Percentiles rank a stretch among this genome's conserved stretches.
Conservation (phyloP, 2,113 vertebrate genomes). For the Panthera leo region DNA sequence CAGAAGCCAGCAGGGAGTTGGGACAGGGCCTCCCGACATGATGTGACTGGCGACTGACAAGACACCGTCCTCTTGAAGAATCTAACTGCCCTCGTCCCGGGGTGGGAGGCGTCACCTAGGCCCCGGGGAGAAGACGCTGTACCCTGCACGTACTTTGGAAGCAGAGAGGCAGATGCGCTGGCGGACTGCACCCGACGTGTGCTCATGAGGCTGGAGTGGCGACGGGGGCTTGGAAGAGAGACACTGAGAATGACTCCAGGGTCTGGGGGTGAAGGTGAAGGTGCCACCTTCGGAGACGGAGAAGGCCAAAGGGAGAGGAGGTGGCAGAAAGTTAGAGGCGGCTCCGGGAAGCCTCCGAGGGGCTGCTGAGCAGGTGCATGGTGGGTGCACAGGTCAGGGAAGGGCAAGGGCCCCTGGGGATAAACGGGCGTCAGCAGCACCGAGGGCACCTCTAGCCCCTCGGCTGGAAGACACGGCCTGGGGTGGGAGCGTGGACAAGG, state of each 20-base stretch:
- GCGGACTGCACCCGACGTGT: not conserved
- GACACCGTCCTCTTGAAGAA: not conserved
- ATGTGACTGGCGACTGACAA: not conserved
- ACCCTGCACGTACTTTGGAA: not conserved
- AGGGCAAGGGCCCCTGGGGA: not conserved
- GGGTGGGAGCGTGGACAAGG: not conserved
- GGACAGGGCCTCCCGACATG: not conserved
- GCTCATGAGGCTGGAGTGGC: not conserved
- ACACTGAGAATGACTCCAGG: not conserved
- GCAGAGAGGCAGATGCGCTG: not conserved
- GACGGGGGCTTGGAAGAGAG: not conserved
- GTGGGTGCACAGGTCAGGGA: not conserved
- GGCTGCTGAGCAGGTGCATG: no score
- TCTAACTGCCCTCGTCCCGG: not conserved
- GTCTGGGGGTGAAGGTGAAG: not conserved
- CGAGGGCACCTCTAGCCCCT: accelerated
- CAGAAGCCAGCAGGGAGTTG: not conserved
- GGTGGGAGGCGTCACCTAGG: not conserved
- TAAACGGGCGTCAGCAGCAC: accelerated
- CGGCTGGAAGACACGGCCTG: not conserved
- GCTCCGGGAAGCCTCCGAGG: not conserved
- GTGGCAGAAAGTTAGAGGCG: not conserved
- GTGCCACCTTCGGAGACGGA: not conserved
- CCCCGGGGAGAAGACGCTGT: not conserved
- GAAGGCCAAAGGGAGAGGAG: no score